A percentile compares a stretch with the other conserved stretches of the same genome.
These are phyloP conservation scores for Clostera curtula DNA, from an alignment of 2,888 invertebrate genomes.

Conservation along the genomic window DNA sequence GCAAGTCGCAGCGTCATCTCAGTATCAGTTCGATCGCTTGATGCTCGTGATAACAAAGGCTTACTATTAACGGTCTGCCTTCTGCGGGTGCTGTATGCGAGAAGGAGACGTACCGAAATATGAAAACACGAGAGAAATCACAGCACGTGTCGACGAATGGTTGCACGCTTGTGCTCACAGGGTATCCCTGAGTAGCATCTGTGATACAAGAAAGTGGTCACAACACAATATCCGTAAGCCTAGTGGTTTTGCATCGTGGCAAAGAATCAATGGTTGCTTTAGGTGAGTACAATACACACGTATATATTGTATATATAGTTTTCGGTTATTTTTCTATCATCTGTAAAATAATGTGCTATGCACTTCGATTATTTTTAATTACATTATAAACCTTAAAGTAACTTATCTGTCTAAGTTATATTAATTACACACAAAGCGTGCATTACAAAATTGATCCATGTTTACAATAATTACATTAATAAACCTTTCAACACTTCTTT, in stretches of 20 bases:
- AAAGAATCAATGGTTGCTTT: slow-evolving; percentile 52
- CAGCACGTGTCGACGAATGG: slow-evolving; percentile 63
- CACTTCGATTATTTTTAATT: slow-evolving; percentile 4
- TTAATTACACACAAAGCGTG: slow-evolving; percentile 28
- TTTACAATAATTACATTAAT: slow-evolving; percentile 19
- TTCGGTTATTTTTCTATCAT: slow-evolving; percentile 54
- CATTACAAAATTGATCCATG: slow-evolving; percentile 22
- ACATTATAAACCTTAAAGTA: background rate
- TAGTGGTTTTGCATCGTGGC: slow-evolving; percentile 64
- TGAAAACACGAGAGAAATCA: slow-evolving; percentile 63
- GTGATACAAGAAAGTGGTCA: slow-evolving; percentile 70
- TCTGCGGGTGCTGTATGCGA: slow-evolving; percentile 89
- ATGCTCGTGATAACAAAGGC: slow-evolving; percentile 76
- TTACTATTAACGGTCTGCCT: slow-evolving; percentile 78
- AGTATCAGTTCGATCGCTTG: slow-evolving; percentile 67
- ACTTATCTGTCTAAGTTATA: slow-evolving; percentile 9
- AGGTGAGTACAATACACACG: slow-evolving; percentile 45
- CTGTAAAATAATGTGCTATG: slow-evolving; percentile 20
- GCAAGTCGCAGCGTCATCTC: slow-evolving; percentile 59
- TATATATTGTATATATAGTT: slow-evolving; percentile 16
- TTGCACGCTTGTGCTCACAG: slow-evolving; percentile 65
- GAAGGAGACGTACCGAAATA: slow-evolving; percentile 82
- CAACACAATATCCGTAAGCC: slow-evolving; percentile 68
- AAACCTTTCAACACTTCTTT: slow-evolving; percentile 17
- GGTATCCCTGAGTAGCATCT: slow-evolving; percentile 64